Evolutionary conservation across 2,888 invertebrate species (phyloP), one percentile per base, ranked within the genome.

Genomic region (Drosophila mulleri): DNA sequence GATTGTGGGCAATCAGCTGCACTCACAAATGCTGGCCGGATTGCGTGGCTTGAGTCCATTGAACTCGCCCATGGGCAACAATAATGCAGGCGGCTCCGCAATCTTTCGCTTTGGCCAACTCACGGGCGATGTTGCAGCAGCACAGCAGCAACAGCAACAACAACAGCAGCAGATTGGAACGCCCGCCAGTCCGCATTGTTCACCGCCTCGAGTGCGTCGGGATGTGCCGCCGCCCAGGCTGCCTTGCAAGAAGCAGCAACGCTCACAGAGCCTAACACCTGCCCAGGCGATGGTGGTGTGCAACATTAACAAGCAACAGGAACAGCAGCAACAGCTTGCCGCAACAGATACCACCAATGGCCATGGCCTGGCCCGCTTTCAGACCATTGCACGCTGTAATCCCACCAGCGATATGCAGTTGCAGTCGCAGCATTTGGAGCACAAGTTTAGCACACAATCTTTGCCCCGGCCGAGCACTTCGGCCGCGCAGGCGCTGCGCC

Each of bases 211-310:
- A 41, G 92, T 91, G 44, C 93, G 93, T 63, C 93, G 94, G 44
- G 94, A 94, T 67, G 92, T 92, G 20, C 94, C 94, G 7, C 92
- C 93, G 20, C 94, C 94, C 6, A 91, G 93, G 69, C 79, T 94
- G 70, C 94, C 94, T 12, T 93, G 94, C 41, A 94, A 95, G 88
- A 95, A 95, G 88, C 86, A 88, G 57, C 96, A 97, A 91, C 94
- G 96, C 68, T 96, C 96, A n/a, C 96, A 96, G 89, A 96, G 96
- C 0, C 92, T 97, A 39, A 96, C 96, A 0, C 96, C 96, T 0
- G 93, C 93, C 1, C 94, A 95, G 75, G 91, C 91, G 0, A 89
- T 90, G 67, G 82, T 89, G 18, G 91, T 91, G 8, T 84, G 88
- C 54, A 88, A 89, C 61, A 80, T 89, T 3, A 89, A 84, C 58